Base-by-base conservation (phyloP, 1,140 invertebrate species). In the Luehdorfia chinensis region DNA sequence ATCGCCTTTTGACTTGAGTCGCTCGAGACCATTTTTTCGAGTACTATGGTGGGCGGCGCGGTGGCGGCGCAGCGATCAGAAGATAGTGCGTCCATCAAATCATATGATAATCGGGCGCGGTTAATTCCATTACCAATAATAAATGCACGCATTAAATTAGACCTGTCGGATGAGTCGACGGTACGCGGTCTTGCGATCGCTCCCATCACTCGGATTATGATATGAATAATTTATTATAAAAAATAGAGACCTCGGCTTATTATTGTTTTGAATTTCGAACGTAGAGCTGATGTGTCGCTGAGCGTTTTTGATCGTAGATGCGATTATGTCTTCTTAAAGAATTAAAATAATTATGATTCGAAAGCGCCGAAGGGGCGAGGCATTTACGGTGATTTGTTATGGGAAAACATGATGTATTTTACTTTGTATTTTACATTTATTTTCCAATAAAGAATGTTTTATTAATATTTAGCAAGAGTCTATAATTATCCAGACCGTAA, bases 91-190 rank as follows among this genome's bases (percentile, higher is more conserved):
- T 85, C 81, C 81, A 83, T 85, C 81, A 85, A 78, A 85, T 78
- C 75, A 68, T 77, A 85, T 81, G 81, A 85, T 85, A 85, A 85
- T 83, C 78, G 78, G 78, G 50, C 67, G 61, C 70, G 62, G 81
- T 85, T 85, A 85, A 85, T 85, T 83, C 81, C 71, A 84, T 78
- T 79, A 79, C 73, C 74, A 79, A 83, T 85, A 83, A 83, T 83
- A 85, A 85, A 85, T 81, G 81, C 78, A 75, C 67, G 77, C 69
- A 85, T 85, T 85, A 85, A 85, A 74, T 83, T 83, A 79, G 67
- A 75, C 59, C 74, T 73, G 81, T 83, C 78, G 71, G 75, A 76
- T 80, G 78, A 80, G 73, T 79, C 74, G 75, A 68, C 73, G 68
- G 68, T 69, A 78, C 66, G 73, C 50, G 44, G 57, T 36, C 59